phyloP scores from a whole-genome alignment of 2,888 invertebrate genomes.

The Dromius quadrimaculatus region DNA sequence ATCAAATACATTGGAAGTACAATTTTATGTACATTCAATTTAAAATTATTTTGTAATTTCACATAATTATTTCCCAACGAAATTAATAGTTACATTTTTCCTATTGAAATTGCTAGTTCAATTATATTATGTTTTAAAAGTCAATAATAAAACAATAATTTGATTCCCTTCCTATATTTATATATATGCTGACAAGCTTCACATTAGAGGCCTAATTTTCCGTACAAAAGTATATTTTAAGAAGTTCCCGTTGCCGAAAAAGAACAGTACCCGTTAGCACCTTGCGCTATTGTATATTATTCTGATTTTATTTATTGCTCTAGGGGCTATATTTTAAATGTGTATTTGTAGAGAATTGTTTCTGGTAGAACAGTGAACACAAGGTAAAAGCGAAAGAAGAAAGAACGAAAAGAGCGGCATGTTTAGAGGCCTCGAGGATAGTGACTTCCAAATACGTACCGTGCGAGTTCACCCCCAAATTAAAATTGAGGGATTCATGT shows the following conservation, averaged over 20 bases:
- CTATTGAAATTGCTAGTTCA: not conserved
- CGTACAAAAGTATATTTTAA: not conserved
- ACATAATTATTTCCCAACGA: too few species aligned
- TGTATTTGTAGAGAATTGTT: not conserved
- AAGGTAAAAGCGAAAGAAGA: too few species aligned
- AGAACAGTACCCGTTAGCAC: slow-evolving; percentile 1
- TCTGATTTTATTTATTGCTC: not conserved
- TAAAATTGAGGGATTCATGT: too few species aligned
- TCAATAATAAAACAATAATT: not conserved
- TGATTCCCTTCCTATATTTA: not conserved
- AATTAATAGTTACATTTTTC: too few species aligned
- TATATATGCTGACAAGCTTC: not conserved
- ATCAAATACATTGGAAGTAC: too few species aligned
- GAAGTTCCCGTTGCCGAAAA: not conserved
- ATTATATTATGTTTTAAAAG: not conserved
- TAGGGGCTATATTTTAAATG: not conserved
- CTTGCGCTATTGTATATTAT: not conserved
- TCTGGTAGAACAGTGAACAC: too few species aligned
- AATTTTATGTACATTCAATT: too few species aligned
- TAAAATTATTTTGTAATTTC: too few species aligned
- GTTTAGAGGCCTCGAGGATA: too few species aligned
- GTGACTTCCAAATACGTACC: too few species aligned
- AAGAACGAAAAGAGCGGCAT: too few species aligned
- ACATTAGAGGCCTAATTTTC: not conserved
- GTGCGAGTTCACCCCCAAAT: too few species aligned